Evolutionary conservation across 2,113 vertebrate species (phyloP).

Genomic region (Physeter macrocephalus): DNA sequence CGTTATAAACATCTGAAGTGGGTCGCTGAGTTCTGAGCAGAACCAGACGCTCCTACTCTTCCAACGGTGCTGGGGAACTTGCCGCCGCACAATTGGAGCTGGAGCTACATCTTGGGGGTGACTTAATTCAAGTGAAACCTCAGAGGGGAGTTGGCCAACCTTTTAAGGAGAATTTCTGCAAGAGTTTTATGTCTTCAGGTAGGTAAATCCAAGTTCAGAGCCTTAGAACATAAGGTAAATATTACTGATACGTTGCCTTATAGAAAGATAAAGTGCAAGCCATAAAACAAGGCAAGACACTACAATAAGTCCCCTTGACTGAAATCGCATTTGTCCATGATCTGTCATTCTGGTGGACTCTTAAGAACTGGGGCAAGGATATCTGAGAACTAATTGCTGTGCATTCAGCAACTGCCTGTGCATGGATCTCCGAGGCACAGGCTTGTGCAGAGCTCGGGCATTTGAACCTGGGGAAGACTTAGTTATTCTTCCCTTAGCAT

Average conservation of each 20-base stretch:
- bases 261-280: neutral
- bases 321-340: neutral
- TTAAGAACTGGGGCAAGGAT: neutral
- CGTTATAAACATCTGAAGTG: neutral
- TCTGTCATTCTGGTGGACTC: neutral
- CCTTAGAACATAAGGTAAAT: neutral
- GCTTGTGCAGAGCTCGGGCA: neutral
- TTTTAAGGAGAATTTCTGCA: conserved; percentile 31
- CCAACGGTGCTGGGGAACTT: neutral
- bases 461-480: neutral
- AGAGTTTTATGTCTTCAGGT: neutral
- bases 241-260: neutral
- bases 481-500: neutral
- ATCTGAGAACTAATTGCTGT: neutral
- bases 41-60: neutral
- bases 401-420: neutral
- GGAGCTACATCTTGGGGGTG: neutral
- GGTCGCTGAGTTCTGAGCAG: neutral
- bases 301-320: neutral
- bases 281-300: neutral
- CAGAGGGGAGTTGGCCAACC: neutral
- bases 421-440: rapidly evolving
- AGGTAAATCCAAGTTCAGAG: neutral
- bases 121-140: conserved; percentile 20
- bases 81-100: neutral